These are phyloP conservation scores for Eilema depressum DNA, from an alignment of 2,888 invertebrate genomes.

Conservation along the genomic window DNA sequence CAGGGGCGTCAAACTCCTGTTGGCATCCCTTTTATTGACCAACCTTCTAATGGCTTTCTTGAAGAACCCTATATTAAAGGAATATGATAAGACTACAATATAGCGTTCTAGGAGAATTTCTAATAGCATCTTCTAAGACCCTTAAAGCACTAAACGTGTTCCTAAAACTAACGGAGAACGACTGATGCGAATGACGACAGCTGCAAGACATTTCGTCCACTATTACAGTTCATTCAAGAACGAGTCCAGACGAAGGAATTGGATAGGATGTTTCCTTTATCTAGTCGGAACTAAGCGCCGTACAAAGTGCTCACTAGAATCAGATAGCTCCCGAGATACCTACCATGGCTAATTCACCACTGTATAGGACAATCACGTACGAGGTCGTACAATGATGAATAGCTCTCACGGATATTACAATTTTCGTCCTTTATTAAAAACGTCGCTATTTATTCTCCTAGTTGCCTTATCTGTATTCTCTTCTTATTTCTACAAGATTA, in stretches of 20 bases:
- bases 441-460: conserved; percentile 36
- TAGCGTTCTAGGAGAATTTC: too few species aligned
- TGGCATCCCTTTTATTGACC: too few species aligned
- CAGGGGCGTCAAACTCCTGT: too few species aligned
- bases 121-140: too few species aligned
- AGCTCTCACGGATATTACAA: conserved; percentile 51
- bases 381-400: conserved; percentile 66
- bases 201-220: neutral
- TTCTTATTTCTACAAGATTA: conserved; percentile 38
- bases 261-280: conserved; percentile 49
- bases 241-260: conserved; percentile 37
- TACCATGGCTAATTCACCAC: conserved; percentile 64
- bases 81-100: too few species aligned
- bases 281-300: conserved; percentile 45
- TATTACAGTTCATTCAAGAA: conserved; percentile 5
- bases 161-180: too few species aligned
- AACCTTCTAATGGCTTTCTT: too few species aligned
- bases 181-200: neutral
- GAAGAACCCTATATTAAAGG: too few species aligned
- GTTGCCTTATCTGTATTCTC: conserved; percentile 45
- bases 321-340: conserved; percentile 64
- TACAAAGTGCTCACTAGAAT: conserved; percentile 48
- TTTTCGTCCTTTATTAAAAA: conserved; percentile 52
- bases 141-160: too few species aligned
- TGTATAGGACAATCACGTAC: conserved; percentile 67